Evolutionary conservation across 2,113 vertebrate species (phyloP).

Genomic region (Psettodes erumei): DNA sequence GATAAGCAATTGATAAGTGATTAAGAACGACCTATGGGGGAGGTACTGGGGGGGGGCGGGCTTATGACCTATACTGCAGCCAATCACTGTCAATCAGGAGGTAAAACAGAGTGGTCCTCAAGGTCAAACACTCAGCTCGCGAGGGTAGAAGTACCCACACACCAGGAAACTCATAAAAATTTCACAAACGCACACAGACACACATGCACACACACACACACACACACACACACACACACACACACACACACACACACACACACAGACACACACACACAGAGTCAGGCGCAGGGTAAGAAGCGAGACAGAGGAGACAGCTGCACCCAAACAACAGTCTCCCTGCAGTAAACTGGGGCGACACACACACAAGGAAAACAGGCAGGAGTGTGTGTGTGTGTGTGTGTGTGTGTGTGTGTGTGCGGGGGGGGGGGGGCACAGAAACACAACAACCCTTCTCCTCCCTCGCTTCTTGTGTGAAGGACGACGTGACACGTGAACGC

Average conservation of each 20-base stretch:
- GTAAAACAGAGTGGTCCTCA: too few species aligned
- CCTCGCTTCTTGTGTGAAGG: neutral
- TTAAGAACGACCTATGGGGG: too few species aligned
- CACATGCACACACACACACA: neutral
- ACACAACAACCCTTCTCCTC: slow-evolving; percentile 11
- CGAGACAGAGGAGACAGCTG: slow-evolving; percentile 67
- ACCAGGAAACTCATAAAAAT: too few species aligned
- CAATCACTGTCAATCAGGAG: too few species aligned
- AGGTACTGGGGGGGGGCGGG: too few species aligned
- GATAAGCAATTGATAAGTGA: too few species aligned
- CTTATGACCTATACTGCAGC: too few species aligned
- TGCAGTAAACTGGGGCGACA: slow-evolving; percentile 66
- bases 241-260: neutral
- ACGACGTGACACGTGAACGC: slow-evolving; percentile 5
- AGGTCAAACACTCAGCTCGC: neutral
- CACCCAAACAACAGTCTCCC: slow-evolving; percentile 73
- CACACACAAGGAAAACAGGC: slow-evolving; percentile 63
- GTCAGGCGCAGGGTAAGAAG: slow-evolving; percentile 29
- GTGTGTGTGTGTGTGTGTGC: slow-evolving; percentile 26
- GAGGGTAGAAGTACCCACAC: slow-evolving; percentile 4
- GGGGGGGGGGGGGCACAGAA: slow-evolving; percentile 11
- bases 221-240: neutral
- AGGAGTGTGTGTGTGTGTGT: slow-evolving; percentile 34
- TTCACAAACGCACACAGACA: slow-evolving; percentile 14
- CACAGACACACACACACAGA: neutral